Evolutionary conservation across 2,113 vertebrate genomes (phyloP).

Genomic region (Phyllostomus discolor): DNA sequence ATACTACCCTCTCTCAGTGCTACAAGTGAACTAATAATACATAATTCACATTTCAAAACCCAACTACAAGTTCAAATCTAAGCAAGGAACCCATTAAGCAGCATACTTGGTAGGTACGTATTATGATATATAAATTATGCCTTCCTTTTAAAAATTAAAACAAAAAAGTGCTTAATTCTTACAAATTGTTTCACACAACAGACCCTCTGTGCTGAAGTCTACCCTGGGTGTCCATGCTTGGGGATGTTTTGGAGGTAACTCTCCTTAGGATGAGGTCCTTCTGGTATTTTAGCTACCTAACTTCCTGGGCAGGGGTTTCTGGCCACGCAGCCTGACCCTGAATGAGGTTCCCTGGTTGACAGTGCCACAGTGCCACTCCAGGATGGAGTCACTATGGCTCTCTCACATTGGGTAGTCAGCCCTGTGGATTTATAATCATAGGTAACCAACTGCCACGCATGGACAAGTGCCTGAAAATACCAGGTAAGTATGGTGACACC

Average conservation of each 20-base stretch:
- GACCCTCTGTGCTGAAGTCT: background rate
- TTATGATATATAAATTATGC: background rate
- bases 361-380: background rate
- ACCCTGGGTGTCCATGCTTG: too few species aligned
- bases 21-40: background rate
- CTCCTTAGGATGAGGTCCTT: background rate
- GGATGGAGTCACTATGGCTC: background rate
- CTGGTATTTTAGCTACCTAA: background rate
- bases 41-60: background rate
- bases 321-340: background rate
- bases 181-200: background rate
- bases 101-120: background rate
- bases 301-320: background rate
- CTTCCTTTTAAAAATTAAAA: constrained; percentile 8
- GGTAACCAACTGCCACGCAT: background rate
- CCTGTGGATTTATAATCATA: background rate
- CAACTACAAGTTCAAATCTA: background rate
- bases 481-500: background rate
- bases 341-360: background rate
- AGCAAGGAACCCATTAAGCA: background rate
- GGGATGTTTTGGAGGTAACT: background rate
- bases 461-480: background rate
- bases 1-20: background rate
- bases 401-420: background rate
- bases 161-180: background rate